Conservation (phyloP, 2,113 vertebrate species). For the Chionodraco myersi region DNA sequence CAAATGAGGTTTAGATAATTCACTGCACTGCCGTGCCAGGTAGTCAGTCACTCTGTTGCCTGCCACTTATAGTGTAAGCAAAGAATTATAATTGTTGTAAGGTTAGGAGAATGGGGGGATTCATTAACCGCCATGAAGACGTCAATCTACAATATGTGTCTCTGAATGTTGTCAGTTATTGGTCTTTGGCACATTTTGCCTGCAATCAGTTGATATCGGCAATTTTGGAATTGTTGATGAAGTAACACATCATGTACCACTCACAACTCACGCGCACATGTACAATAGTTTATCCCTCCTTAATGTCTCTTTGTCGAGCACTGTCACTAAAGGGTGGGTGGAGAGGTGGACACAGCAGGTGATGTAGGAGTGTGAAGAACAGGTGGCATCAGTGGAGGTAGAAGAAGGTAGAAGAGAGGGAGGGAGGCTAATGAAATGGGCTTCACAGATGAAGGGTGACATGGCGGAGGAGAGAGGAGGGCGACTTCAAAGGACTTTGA, state of each 20-base stretch:
- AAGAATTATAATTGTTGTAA: slow-evolving; percentile 26
- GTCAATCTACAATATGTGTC: background rate
- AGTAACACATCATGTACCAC: background rate
- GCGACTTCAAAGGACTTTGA: slow-evolving; percentile 79
- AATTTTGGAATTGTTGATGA: background rate
- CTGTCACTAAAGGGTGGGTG: slow-evolving; percentile 27
- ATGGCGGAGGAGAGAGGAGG: slow-evolving; percentile 54
- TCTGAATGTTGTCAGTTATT: background rate
- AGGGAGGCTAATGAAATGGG: slow-evolving; percentile 59
- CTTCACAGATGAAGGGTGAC: slow-evolving; percentile 66
- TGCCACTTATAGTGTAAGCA: slow-evolving; percentile 67
- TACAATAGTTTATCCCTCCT: background rate
- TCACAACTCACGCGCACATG: background rate
- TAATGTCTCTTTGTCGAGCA: slow-evolving; percentile 12
- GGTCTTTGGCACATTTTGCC: background rate
- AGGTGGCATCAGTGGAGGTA: slow-evolving; percentile 39
- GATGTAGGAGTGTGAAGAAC: slow-evolving; percentile 42
- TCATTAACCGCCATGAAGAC: slow-evolving; percentile 25
- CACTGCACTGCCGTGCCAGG: slow-evolving; percentile 89
- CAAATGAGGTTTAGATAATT: slow-evolving; percentile 98
- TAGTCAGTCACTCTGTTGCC: slow-evolving; percentile 89
- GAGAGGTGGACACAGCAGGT: slow-evolving; percentile 25
- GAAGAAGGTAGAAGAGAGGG: slow-evolving; percentile 30
- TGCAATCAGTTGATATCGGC: background rate
- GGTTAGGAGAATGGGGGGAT: slow-evolving; percentile 4